Conservation (phyloP, 2,113 vertebrate species). For the Psettodes erumei region DNA sequence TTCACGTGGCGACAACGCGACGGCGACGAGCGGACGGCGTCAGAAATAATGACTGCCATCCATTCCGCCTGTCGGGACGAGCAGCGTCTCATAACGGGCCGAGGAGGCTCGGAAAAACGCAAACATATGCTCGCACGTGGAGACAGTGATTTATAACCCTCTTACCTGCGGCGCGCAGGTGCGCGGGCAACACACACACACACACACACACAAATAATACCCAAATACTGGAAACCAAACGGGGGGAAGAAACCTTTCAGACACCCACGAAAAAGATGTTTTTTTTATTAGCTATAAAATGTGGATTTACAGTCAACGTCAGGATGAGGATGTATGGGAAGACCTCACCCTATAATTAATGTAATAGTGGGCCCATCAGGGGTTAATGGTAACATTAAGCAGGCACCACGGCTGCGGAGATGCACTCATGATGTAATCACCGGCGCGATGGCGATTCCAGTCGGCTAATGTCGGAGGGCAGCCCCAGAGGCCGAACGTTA, state of each 20-base stretch:
- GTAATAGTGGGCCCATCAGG: no score
- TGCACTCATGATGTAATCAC: no score
- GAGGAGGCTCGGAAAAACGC: constrained; percentile 53
- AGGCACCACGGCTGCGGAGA: no score
- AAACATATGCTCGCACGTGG: constrained; percentile 56
- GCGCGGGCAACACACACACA: constrained; percentile 13
- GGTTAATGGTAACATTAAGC: no score
- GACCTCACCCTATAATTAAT: no score
- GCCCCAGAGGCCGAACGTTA: no score
- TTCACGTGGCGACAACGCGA: constrained; percentile 41
- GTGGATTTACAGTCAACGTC: no score
- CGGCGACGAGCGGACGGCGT: constrained; percentile 54
- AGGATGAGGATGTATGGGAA: no score
- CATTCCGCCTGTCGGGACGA: constrained; percentile 60
- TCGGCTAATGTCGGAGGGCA: no score
- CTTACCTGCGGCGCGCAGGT: constrained; percentile 47
- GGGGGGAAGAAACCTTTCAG: neutral
- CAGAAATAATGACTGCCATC: constrained; percentile 71
- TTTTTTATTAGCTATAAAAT: no score
- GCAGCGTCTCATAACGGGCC: constrained; percentile 40
- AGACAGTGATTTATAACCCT: constrained; percentile 64
- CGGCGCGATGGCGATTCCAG: no score
- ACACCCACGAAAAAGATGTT: neutral
- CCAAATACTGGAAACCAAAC: neutral
- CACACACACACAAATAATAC: constrained; percentile 9